Conservation (phyloP, 2,797 vertebrate species). For the Sardinella longiceps region DNA sequence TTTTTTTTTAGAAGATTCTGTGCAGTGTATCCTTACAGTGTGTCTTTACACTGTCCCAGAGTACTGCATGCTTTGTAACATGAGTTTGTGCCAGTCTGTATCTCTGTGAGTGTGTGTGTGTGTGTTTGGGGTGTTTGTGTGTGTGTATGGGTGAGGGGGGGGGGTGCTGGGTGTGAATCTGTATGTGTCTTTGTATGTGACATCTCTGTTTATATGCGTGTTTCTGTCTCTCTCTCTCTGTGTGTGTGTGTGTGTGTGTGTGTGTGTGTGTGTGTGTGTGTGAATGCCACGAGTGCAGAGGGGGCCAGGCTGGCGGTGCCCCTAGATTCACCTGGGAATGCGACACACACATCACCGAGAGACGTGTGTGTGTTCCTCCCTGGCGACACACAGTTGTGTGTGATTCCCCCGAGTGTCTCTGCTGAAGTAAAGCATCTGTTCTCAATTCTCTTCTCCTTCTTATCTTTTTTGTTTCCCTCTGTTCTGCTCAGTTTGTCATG, state of each 20-base stretch:
- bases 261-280: not conserved
- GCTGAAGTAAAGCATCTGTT: slow-evolving; percentile 24
- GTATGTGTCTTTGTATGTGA: not conserved
- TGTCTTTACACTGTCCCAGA: not conserved
- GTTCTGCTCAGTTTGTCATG: not conserved
- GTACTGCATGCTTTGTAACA: not conserved
- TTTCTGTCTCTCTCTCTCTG: not conserved
- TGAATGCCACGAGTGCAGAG: not conserved
- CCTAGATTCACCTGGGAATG: slow-evolving; percentile 14
- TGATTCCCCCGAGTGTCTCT: slow-evolving; percentile 17
- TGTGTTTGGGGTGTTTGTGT: not conserved
- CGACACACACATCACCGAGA: not conserved
- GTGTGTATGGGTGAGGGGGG: not conserved
- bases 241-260: not conserved
- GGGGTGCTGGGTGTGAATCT: not conserved
- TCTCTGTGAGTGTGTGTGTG: not conserved
- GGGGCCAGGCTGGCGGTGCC: not conserved
- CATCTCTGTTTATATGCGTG: not conserved
- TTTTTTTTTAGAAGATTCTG: not conserved
- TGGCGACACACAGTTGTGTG: not conserved
- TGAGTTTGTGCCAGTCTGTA: not conserved
- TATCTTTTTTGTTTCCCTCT: not conserved
- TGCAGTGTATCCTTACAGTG: not conserved
- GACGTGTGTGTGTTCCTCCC: not conserved
- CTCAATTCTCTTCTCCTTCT: not conserved